Base-by-base conservation (phyloP, 2,113 vertebrate genomes). In the Chionodraco myersi region DNA sequence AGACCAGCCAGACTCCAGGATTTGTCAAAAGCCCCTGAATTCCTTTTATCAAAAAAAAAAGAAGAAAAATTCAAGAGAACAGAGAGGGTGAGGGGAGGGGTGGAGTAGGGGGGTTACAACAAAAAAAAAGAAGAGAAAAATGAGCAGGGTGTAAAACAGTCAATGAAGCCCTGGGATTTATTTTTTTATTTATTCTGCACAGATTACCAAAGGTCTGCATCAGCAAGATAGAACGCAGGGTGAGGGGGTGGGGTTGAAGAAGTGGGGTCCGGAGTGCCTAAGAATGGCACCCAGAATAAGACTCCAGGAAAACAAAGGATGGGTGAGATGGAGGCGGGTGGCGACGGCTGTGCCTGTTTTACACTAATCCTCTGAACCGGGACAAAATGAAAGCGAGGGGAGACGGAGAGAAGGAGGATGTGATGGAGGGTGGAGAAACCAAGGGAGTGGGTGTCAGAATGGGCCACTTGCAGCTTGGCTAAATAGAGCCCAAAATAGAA, bases 1-100 rank as follows among this genome's bases (percentile, higher is more conserved):
- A 98, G 92, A 96, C 89, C 93, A 91, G 93, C 95, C 95, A 95
- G 94, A 95, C 94, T 94, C 91, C 93, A 94, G 94, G 94, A 95
- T 96, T 95, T 95, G 93, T 95, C 91, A 94, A 94, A 94, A 93
- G 77, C 76, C 89, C 91, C 89, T 78, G 77, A 91, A 95, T 93
- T 94, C 93, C 91, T 94, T 95, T 94, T 93, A 92, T 92, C 84
- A 14, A 92, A 93, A 90, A 51, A 90, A 30, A 26, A 26, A n/a
- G 26, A 30, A 30, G 26, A 30, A 30, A 88, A 85, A 89, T 87
- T 90, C 74, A 80, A 85, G 83, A 86, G 75, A 86, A 86, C 69
- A 79, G 66, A 79, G 78, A 21, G 72, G 82, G 74, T 41, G 83
- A 73, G 56, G 41, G 76, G 72, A 36, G 56, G 63, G 58, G 76